Base-by-base conservation (phyloP, 1,140 invertebrate species). In the Gonioctena quinquepunctata region DNA sequence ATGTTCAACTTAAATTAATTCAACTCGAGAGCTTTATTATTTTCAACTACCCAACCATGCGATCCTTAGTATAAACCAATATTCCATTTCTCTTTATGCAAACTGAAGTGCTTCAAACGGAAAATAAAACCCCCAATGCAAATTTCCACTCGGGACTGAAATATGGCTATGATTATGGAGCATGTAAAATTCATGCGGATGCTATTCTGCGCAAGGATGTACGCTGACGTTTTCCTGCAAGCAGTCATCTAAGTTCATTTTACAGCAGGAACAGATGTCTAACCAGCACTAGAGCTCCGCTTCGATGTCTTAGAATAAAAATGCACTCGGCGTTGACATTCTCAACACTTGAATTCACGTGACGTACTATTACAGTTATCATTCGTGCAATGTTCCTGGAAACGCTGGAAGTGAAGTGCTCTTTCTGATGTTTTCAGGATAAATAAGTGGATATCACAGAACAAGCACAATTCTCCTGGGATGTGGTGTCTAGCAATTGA, bases 201-300 rank as follows among this genome's bases (percentile, higher is more conserved):
- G 33, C 33, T n/a, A 42, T 42, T 42, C 11, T n/a, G 33, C 11
- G 33, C 13, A n/a, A 42, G 8, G 33, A 42, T 42, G 11, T 42
- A 13, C 33, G 33, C 33, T 42, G 33, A 42, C 33, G 33, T 42
- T 42, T 42, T 11, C 33, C 33, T 42, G 33, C 33, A 11, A 42
- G 33, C 33, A 42, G 33, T 42, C 33, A 21, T 57, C 25, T 19
- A 7, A 57, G 25, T 57, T 57, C 54, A 22, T 23, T 57, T 57
- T 57, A 57, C 54, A 57, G 19, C 54, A 22, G 54, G 18, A 57
- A 57, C 54, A 57, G 21, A 22, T 57, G 54, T 57, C 54, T 57
- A 22, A 57, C 54, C 22, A 57, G 54, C 25, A 23, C 25, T 25
- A 57, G 21, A 57, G 21, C n/a, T 21, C 22, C 54, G 54, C 54